Evolutionary conservation across 2,113 vertebrate genomes (phyloP).

Genomic region (Lasiurus cinereus): DNA sequence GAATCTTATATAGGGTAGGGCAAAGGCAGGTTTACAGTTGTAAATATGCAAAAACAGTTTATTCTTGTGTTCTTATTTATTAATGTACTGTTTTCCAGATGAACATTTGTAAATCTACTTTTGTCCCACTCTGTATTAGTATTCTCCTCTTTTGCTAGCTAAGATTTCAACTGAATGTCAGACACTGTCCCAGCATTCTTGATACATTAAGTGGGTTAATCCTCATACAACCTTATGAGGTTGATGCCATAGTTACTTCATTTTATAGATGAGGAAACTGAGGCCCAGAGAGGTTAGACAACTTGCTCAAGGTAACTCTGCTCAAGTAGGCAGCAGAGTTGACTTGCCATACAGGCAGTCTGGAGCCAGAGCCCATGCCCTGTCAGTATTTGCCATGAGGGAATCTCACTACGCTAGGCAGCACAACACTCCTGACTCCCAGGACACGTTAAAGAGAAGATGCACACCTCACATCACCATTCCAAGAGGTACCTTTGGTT

Average conservation of each 20-base stretch:
- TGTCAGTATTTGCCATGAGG: neutral
- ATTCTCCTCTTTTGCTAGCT: neutral
- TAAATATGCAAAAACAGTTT: neutral
- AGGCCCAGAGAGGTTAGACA: neutral
- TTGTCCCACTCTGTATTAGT: neutral
- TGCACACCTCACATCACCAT: rapidly evolving
- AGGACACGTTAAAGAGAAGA: neutral
- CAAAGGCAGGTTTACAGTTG: neutral
- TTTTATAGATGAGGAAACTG: neutral
- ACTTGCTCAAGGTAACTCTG: neutral
- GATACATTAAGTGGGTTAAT: neutral
- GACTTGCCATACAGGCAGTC: neutral
- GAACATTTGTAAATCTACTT: neutral
- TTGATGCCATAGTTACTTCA: neutral
- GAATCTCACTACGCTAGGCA: neutral
- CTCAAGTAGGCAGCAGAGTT: neutral
- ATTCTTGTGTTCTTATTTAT: neutral
- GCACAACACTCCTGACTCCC: neutral
- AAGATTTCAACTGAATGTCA: neutral
- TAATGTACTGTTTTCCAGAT: neutral
- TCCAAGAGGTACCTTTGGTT: neutral
- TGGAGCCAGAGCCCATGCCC: neutral
- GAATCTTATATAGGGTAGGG: neutral
- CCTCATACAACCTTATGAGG: neutral
- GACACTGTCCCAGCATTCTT: neutral